Conservation (phyloP, 2,888 invertebrate genomes). For the Liodrosophila aerea region DNA sequence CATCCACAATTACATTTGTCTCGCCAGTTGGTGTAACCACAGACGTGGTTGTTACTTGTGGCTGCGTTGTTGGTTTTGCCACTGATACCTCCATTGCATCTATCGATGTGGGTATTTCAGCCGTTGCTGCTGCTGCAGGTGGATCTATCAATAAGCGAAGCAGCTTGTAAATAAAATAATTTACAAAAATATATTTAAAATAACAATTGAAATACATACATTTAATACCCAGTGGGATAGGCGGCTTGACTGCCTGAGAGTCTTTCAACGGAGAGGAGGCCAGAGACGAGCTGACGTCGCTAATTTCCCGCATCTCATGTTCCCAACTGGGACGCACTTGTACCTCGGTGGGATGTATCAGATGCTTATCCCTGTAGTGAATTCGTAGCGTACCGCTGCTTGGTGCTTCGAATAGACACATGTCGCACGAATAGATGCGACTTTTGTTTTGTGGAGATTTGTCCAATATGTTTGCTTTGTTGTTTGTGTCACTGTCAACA, state of each 20-base stretch:
- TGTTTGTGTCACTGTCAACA: conserved; percentile 5
- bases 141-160: conserved; percentile 44
- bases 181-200: no score
- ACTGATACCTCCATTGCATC: no score
- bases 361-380: conserved; percentile 70
- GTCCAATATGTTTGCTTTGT: conserved; percentile 20
- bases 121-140: not conserved
- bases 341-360: conserved; percentile 62
- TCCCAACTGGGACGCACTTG: conserved; percentile 69
- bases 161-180: conserved; percentile 13
- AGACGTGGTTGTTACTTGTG: conserved; percentile 36
- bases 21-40: conserved; percentile 33
- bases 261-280: not conserved
- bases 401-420: conserved; percentile 72
- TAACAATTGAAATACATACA: conserved; percentile 32
- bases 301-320: conserved; percentile 9
- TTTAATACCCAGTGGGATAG: conserved; percentile 56
- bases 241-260: conserved; percentile 5
- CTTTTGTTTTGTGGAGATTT: conserved; percentile 10
- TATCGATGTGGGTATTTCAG: not conserved
- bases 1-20: conserved; percentile 59
- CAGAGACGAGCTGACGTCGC: not conserved
- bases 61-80: no score
- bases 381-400: conserved; percentile 50
- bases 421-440: conserved; percentile 64